Conservation (phyloP, 1,140 invertebrate genomes). For the Euwallacea similis region DNA sequence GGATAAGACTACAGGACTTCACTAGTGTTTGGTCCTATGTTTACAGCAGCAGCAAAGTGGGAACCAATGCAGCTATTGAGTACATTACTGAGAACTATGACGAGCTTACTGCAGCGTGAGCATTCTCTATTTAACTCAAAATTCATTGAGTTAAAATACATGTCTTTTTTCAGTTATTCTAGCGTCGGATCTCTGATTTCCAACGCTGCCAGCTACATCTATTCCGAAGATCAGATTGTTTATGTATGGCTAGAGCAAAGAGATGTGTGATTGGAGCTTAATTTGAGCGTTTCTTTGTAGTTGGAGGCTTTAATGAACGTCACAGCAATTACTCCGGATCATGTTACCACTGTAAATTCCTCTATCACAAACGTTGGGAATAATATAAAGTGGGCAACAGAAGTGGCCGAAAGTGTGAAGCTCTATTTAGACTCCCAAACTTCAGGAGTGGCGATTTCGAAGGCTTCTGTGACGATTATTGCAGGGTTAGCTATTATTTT, state of each 20-base stretch:
- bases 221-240: constrained; percentile 10
- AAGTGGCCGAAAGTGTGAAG: background rate
- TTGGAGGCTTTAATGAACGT: background rate
- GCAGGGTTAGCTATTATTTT: too few relatives aligned
- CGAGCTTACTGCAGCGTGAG: constrained; percentile 8
- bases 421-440: background rate
- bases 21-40: constrained; percentile 54
- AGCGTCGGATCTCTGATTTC: constrained; percentile 5
- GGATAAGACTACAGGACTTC: constrained; percentile 55
- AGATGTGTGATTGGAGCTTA: background rate
- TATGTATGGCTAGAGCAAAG: background rate
- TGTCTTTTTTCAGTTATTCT: constrained; percentile 12
- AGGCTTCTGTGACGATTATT: background rate
- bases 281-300: background rate
- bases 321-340: background rate
- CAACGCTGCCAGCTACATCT: constrained; percentile 20
- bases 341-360: constrained; percentile 2
- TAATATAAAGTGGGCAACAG: constrained; percentile 23
- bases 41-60: constrained; percentile 51
- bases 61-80: constrained; percentile 55
- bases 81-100: constrained; percentile 50
- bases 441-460: background rate
- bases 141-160: background rate
- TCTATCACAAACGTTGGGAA: background rate
- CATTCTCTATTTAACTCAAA: background rate